Conservation (phyloP, 2,113 vertebrate species). For the Polypterus bichir region DNA sequence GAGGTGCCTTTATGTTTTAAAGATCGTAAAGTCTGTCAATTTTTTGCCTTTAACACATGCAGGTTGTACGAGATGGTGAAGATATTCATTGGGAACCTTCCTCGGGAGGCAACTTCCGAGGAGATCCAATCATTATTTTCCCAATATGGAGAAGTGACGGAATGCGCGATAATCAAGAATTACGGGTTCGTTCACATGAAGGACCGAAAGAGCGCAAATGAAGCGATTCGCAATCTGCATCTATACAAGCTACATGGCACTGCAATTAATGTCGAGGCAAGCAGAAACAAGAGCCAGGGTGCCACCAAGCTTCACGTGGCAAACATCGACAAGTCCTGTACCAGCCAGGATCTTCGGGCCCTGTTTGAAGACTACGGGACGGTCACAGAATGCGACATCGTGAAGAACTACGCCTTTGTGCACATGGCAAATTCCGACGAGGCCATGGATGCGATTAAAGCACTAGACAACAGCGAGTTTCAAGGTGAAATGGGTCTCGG, state of each 20-base stretch:
- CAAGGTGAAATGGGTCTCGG: slow-evolving; percentile 34
- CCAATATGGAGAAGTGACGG: slow-evolving; percentile 49
- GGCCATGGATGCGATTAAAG: slow-evolving; percentile 57
- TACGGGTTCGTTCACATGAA: slow-evolving; percentile 70
- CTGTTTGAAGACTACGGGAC: slow-evolving; percentile 60
- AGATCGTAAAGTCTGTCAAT: too few species aligned
- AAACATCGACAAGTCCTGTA: slow-evolving; percentile 48
- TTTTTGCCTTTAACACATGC: slow-evolving; percentile 12
- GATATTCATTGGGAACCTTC: slow-evolving; percentile 62
- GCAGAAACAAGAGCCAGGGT: slow-evolving; percentile 47
- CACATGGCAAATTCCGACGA: slow-evolving; percentile 60
- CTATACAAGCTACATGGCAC: slow-evolving; percentile 46
- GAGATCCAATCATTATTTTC: slow-evolving; percentile 52
- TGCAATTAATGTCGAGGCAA: slow-evolving; percentile 60
- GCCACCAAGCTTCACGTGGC: slow-evolving; percentile 57
- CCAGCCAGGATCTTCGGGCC: slow-evolving; percentile 45
- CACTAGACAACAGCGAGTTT: slow-evolving; percentile 54
- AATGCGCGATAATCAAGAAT: slow-evolving; percentile 63
- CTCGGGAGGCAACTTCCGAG: slow-evolving; percentile 43
- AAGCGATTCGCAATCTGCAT: slow-evolving; percentile 55
- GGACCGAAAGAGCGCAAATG: slow-evolving; percentile 52
- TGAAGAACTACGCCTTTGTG: slow-evolving; percentile 64
- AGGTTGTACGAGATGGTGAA: slow-evolving; percentile 46
- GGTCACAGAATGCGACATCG: slow-evolving; percentile 49
- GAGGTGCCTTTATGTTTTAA: too few species aligned